Evolutionary conservation across 2,113 vertebrate species (phyloP), one percentile per base, ranked within the genome.

Genomic region (Cettia cetti): DNA sequence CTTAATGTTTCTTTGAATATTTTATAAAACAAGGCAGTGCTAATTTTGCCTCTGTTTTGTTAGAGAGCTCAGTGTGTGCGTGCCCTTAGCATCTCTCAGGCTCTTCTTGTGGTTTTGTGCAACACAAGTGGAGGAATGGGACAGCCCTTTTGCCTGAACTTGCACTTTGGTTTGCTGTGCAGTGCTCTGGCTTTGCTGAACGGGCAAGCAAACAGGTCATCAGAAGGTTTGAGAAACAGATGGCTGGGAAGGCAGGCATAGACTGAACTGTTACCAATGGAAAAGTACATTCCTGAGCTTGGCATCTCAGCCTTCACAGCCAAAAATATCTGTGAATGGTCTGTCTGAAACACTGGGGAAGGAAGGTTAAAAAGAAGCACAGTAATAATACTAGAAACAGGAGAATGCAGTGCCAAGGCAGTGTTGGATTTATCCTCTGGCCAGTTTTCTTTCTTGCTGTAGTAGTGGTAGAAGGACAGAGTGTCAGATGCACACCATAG

Each of bases 321-420:
- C 85, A 63, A 30, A 96, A 81, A 82, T 83, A n/a, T 33, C 72
- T 79, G 40, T 86, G 84, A 92, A 28, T 70, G 69, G 75, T 59
- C 54, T 64, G 42, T 61, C n/a, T 40, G 72, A 93, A 89, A 60
- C 40, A 5, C 47, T 52, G 66, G 63, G 60, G 35, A 93, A 56
- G 88, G 95, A 91, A 82, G 42, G 61, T 90, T 89, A 87, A 61
- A 77, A 82, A 96, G 72, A 66, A 95, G n/a, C 45, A 39, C 63
- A 81, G 66, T 56, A 44, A 71, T 82, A 77, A 57, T 91, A 16
- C 61, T 57, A 35, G 54, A 64, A 59, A 47, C 21, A 27, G 47
- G 69, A 89, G 59, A 53, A 86, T 45, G 28, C 57, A 16, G n/a
- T 75, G 60, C 86, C 65, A 65, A 57, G 69, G 3, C 15, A 53